A percentile compares a stretch with the other conserved stretches of the same genome.
phyloP scores from a whole-genome alignment of 1,140 invertebrate genomes.

The Diploscapter pachys region DNA sequence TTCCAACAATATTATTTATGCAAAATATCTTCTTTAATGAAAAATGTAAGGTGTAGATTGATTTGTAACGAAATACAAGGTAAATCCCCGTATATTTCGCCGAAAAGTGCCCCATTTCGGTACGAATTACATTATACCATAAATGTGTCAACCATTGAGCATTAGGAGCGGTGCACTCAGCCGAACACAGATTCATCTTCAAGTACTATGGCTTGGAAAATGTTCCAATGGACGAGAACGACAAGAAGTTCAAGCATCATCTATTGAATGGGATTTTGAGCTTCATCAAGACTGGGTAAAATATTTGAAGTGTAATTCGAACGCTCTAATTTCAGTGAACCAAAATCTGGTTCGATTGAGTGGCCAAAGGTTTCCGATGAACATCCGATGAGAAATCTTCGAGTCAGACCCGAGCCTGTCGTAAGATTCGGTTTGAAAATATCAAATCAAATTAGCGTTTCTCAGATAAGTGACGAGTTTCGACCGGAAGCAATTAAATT shows the following conservation, averaged over 20 bases:
- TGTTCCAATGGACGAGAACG: slow-evolving; percentile 21
- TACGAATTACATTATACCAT: too few relatives aligned
- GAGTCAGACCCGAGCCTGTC: neutral
- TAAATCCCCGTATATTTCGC: too few relatives aligned
- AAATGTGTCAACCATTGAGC: too few relatives aligned
- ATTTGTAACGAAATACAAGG: too few relatives aligned
- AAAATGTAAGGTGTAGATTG: too few relatives aligned
- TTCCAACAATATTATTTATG: too few relatives aligned
- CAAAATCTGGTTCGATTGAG: slow-evolving; percentile 4
- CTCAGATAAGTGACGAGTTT: slow-evolving; percentile 10
- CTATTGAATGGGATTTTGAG: slow-evolving; percentile 13
- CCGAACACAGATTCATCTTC: slow-evolving; percentile 22
- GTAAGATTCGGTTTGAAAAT: neutral
- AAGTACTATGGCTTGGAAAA: slow-evolving; percentile 18
- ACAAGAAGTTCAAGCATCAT: slow-evolving; percentile 9
- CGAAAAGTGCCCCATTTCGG: too few relatives aligned
- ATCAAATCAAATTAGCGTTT: neutral
- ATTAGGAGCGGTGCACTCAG: slow-evolving; percentile 17
- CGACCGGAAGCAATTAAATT: slow-evolving; percentile 10
- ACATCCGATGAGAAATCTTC: neutral
- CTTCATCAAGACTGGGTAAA: slow-evolving; percentile 23
- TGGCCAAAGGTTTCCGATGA: slow-evolving; percentile 23
- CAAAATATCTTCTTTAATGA: too few relatives aligned
- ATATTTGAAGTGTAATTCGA: neutral
- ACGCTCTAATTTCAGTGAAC: neutral